Conservation (phyloP, 2,113 vertebrate species). For the Pandion haliaetus region DNA sequence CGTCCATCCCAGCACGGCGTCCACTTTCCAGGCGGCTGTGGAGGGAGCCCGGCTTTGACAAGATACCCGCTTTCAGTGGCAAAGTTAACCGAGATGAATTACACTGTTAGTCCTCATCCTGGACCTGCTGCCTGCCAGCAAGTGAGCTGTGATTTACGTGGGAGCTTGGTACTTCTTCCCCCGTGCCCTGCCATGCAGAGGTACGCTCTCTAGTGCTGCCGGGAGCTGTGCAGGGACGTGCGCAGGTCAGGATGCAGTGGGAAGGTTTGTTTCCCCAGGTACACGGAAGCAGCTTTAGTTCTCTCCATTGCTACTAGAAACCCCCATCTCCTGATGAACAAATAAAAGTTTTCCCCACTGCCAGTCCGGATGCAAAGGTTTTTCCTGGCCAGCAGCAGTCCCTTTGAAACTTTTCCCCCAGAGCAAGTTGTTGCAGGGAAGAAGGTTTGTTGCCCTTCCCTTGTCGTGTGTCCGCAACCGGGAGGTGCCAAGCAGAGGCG, state of each 20-base stretch:
- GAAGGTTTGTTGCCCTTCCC: neutral
- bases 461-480: rapidly evolving
- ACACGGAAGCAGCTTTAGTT: neutral
- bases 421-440: neutral
- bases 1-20: neutral
- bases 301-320: neutral
- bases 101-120: neutral
- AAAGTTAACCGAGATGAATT: neutral
- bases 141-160: neutral
- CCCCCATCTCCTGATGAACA: neutral
- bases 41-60: neutral
- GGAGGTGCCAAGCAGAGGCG: neutral
- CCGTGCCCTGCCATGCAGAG: rapidly evolving
- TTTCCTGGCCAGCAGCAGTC: neutral
- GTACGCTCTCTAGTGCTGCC: neutral
- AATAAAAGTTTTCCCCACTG: rapidly evolving
- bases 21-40: rapidly evolving
- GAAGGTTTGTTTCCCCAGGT: neutral
- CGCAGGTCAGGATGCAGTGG: neutral
- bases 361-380: rapidly evolving
- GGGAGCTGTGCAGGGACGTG: neutral
- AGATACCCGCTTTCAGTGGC: neutral
- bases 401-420: neutral
- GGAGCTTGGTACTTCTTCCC: neutral
- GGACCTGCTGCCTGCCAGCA: neutral